Evolutionary conservation across 2,888 invertebrate species (phyloP).

Genomic region (Flabesymbios commensalis): DNA sequence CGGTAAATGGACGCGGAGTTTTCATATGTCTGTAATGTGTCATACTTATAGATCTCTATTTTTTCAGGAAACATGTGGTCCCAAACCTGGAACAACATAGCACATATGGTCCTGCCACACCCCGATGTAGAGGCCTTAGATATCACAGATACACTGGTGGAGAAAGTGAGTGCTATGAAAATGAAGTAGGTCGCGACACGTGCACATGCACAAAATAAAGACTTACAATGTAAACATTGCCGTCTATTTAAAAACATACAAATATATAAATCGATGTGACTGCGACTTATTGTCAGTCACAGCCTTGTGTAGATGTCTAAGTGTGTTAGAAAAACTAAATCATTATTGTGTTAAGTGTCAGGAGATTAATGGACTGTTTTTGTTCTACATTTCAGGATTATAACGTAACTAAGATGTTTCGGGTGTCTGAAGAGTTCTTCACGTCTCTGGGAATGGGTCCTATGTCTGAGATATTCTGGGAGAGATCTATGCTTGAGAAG

Average conservation of each 20-base stretch:
- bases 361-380: too few species aligned
- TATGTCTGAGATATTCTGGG: constrained; percentile 83
- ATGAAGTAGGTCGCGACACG: too few species aligned
- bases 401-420: constrained; percentile 15
- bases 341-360: too few species aligned
- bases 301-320: too few species aligned
- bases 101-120: constrained; percentile 65
- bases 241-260: too few species aligned
- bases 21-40: too few species aligned
- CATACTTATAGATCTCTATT: too few species aligned
- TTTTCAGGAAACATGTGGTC: constrained; percentile 50
- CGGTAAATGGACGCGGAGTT: too few species aligned
- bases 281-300: too few species aligned
- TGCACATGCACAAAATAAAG: too few species aligned
- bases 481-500: constrained; percentile 76
- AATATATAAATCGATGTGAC: too few species aligned
- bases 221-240: not conserved
- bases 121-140: constrained; percentile 73
- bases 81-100: constrained; percentile 56
- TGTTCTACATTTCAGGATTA: constrained; percentile 20
- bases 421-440: constrained; percentile 55
- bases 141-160: constrained; percentile 75
- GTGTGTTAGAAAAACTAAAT: too few species aligned
- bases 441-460: constrained; percentile 67
- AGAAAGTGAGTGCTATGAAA: constrained; percentile 40